Base-by-base conservation (phyloP, 2,888 invertebrate genomes). In the Tiliacea aurago region DNA sequence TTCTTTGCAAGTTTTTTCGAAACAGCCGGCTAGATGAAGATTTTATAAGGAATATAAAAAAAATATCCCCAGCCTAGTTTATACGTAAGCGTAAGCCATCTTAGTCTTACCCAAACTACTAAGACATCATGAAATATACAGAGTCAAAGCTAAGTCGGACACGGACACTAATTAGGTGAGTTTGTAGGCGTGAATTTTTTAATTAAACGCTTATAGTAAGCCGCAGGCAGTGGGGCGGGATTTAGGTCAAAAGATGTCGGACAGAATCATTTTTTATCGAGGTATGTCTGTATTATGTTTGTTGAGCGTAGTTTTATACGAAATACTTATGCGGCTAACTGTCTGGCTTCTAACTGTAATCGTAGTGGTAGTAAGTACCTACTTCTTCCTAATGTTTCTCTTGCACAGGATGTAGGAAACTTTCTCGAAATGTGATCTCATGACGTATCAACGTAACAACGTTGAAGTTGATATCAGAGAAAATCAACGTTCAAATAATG, bases 151-250 rank as follows among this genome's bases (percentile, higher is more conserved):
- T 80, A 84, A 84, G 76, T 84, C 82, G 70, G n/a, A n/a, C 62
- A 68, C 81, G 81, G 82, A 75, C 72, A 73, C 76, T 84, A 85
- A 85, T 85, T 85, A 84, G 78, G 75, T 84, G 78, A 80, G 81
- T 81, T 81, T 78, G 82, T 76, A 75, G 81, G 81, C 80, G 85
- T 83, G 77, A 70, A 76, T 86, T 88, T 89, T 89, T 89, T 89
- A 89, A 89, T 89, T 89, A 89, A 89, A 85, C 78, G 87, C 78
- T 80, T 78, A 75, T 61, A 81, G 72, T 80, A 79, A 81, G 84
- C 81, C 84, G 71, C 76, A 73, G 72, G 68, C 73, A 72, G 76
- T 56, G 73, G 56, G 41, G 65, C 33, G 67, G 83, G 81, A 88
- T 86, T 84, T 70, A 73, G 86, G 85, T 84, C 84, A 76, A 51